Conservation (phyloP, 2,797 vertebrate genomes). For the Esox lucius region DNA sequence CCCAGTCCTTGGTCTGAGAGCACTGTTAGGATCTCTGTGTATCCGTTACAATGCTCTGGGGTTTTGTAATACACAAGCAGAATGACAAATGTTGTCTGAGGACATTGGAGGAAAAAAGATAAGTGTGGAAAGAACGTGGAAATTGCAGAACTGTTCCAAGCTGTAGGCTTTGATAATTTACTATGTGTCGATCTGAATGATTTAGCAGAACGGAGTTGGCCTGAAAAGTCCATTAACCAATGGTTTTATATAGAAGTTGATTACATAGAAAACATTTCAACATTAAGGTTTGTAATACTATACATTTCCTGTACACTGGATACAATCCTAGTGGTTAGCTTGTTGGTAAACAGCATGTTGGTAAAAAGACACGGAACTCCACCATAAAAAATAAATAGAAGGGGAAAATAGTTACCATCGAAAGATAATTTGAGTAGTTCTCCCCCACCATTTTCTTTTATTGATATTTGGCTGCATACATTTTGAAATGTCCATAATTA, state of each 20-base stretch:
- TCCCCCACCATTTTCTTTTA: no score
- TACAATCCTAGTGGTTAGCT: no score
- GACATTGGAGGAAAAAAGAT: neutral
- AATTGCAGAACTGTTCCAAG: neutral
- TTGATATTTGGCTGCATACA: no score
- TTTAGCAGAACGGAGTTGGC: neutral
- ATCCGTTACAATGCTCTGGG: slow-evolving; percentile 58
- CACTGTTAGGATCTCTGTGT: slow-evolving; percentile 55
- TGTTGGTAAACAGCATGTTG: no score
- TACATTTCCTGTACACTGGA: neutral
- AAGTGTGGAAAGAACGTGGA: neutral
- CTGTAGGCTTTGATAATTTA: neutral
- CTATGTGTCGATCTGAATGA: neutral
- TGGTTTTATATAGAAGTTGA: neutral
- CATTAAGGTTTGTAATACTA: neutral
- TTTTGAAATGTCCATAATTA: no score
- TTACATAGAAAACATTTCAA: neutral
- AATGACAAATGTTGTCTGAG: slow-evolving; percentile 23
- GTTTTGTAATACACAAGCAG: slow-evolving; percentile 42
- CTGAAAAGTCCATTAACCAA: neutral
- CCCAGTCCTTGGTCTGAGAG: slow-evolving; percentile 35
- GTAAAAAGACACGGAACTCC: no score
- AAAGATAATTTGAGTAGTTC: no score
- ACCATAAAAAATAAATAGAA: no score
- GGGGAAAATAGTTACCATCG: no score